Evolutionary conservation across 30 jellyfish, hydroid and myxozoan genomes (phyloP), one percentile per base, ranked within the genome.

Genomic region (Aurelia coerulea): DNA sequence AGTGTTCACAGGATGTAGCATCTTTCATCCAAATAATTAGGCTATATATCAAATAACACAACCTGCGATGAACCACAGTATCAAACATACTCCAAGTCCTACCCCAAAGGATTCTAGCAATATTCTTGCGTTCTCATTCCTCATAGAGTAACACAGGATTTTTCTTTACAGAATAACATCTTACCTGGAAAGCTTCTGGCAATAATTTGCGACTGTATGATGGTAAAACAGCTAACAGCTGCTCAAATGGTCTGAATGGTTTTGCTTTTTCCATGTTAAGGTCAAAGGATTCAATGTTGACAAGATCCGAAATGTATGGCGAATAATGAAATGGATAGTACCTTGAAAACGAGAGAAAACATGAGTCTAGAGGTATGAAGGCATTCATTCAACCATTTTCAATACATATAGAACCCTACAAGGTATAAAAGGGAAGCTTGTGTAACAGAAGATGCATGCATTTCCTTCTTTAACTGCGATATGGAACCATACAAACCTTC

Each of bases 221-320:
- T 10, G 99, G 99, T 58, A 94, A 73, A 14, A 94, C 99, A 62
- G 99, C 99, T 0, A 94, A 86, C 73, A 95, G 79, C 80, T 95
- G 99, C 85, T 90, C 99, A 74, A 95, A 90, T 69, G 99, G 99
- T 41, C 62, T 78, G 79, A 90, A 95, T 5, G 99, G 99, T 66
- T 66, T 83, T 13, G 97, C 97, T 31, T 79, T 68, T 13, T 95
- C 98, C 35, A 90, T 58, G 15, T 58, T 32, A 69, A 90, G 65
- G 23, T 81, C 90, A 67, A 79, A 65, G 10, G 64, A 33, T 56
- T 80, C 86, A 65, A 78, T 54, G 53, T 91, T 86, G 69, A 73
- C 85, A 9, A 95, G 83, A 72, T 95, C 99, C 17, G 99, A 89
- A 14, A 91, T 80, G 70, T 52, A 95, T 4, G 99, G 99, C 33